These are phyloP conservation scores for Pycnonotus jocosus DNA, from an alignment of 2,113 vertebrate genomes.

Conservation along the genomic window DNA sequence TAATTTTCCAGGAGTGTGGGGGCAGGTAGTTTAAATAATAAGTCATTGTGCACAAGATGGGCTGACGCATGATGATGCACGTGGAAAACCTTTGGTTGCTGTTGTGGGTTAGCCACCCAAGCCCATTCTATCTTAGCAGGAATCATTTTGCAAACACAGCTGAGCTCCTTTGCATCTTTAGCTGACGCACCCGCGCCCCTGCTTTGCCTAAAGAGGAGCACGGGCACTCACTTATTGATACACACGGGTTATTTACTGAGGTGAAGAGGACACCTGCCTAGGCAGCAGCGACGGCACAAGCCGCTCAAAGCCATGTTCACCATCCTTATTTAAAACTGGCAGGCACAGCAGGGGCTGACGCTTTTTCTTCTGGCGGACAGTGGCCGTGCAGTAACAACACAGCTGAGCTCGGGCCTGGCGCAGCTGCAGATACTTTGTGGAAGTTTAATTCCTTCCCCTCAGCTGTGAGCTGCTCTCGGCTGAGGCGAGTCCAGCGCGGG, in stretches of 20 bases:
- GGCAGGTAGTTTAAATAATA: neutral
- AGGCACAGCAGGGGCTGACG: neutral
- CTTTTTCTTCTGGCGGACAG: accelerated
- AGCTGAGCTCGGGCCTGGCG: neutral
- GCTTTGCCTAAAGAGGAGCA: neutral
- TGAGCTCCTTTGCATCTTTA: neutral
- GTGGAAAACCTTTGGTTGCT: neutral
- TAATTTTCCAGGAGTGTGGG: neutral
- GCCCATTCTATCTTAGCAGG: neutral
- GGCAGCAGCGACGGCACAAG: accelerated
- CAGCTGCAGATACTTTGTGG: accelerated
- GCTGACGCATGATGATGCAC: neutral
- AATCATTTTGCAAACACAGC: neutral
- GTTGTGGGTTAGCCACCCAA: neutral
- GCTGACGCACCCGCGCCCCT: neutral
- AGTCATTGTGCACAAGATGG: neutral
- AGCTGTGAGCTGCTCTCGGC: neutral
- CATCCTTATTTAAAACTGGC: accelerated
- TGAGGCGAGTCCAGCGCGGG: neutral
- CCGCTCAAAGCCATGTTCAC: neutral
- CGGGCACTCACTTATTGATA: neutral
- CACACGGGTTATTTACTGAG: neutral
- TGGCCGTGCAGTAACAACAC: accelerated
- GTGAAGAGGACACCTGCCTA: neutral
- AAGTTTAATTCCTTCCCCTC: neutral